Percentiles rank a stretch among this genome's conserved stretches.
Evolutionary conservation across 2,888 invertebrate species (phyloP).

Genomic region (Diarsia rubi): DNA sequence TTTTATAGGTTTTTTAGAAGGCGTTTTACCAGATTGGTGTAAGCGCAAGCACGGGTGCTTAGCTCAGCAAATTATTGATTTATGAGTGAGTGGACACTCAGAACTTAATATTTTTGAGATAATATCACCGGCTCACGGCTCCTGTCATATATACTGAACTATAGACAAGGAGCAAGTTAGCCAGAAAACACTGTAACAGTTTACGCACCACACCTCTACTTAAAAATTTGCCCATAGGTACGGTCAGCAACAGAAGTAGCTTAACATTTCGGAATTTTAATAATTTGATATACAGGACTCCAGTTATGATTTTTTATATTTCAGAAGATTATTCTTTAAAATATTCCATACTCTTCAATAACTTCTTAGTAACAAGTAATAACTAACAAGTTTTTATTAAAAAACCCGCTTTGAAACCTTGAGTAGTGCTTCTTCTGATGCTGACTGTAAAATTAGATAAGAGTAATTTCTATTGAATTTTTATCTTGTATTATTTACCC

Average conservation of each 20-base stretch:
- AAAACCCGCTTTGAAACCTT: too few relatives aligned
- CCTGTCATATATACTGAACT: not conserved
- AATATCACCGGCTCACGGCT: not conserved
- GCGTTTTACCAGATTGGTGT: too few relatives aligned
- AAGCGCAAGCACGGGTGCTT: not conserved
- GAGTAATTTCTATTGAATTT: not conserved
- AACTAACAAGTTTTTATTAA: too few relatives aligned
- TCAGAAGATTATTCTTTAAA: too few relatives aligned
- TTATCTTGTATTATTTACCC: slow-evolving; percentile 72
- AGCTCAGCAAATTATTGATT: not conserved
- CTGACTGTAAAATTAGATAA: not conserved
- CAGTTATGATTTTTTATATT: too few relatives aligned
- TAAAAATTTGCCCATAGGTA: not conserved
- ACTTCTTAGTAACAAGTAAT: too few relatives aligned
- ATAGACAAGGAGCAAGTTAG: not conserved
- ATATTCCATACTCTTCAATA: too few relatives aligned
- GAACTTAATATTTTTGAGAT: not conserved
- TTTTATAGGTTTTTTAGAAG: too few relatives aligned
- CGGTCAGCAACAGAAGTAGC: too few relatives aligned
- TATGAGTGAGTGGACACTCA: not conserved
- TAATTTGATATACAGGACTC: too few relatives aligned
- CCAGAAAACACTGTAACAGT: not conserved
- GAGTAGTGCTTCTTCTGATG: too few relatives aligned
- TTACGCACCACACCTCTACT: not conserved
- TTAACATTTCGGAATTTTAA: too few relatives aligned